phyloP scores from a whole-genome alignment of 2,888 invertebrate genomes.

The Trichopoda pennipes region DNA sequence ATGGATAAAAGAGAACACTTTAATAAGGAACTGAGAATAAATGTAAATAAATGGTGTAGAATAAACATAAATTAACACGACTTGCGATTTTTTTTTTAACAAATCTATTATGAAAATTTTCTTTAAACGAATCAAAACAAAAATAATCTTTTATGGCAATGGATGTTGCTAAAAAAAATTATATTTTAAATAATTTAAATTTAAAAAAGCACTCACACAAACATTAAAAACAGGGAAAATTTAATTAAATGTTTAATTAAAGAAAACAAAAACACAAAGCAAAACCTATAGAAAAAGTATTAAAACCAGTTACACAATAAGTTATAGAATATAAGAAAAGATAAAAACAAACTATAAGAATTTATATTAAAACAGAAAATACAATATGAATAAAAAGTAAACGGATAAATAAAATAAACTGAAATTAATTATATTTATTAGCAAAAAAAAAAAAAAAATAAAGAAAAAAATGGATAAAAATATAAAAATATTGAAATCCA shows the following conservation, averaged over 20 bases:
- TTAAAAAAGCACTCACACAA: conserved; percentile 58
- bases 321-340: conserved; percentile 21
- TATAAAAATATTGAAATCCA: conserved; percentile 5
- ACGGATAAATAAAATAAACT: conserved; percentile 70
- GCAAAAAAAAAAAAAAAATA: conserved; percentile 53
- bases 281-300: conserved; percentile 25
- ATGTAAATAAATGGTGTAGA: conserved; percentile 61
- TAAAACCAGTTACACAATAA: background rate
- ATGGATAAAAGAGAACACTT: conserved; percentile 54
- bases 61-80: conserved; percentile 8
- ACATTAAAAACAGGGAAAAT: conserved; percentile 77
- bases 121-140: no score
- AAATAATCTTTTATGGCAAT: no score
- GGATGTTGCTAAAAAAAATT: background rate
- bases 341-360: conserved; percentile 59
- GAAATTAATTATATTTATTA: conserved; percentile 63
- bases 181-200: no score
- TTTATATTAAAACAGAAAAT: conserved; percentile 66
- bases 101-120: no score
- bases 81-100: no score
- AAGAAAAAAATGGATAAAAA: conserved; percentile 26
- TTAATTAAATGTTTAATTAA: conserved; percentile 71
- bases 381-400: conserved; percentile 33
- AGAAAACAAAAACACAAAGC: conserved; percentile 20
- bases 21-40: conserved; percentile 56